Percentiles rank a stretch among this genome's conserved stretches.
phyloP scores from a whole-genome alignment of 2,797 vertebrate species.

The Dendrocincla tyrannina region DNA sequence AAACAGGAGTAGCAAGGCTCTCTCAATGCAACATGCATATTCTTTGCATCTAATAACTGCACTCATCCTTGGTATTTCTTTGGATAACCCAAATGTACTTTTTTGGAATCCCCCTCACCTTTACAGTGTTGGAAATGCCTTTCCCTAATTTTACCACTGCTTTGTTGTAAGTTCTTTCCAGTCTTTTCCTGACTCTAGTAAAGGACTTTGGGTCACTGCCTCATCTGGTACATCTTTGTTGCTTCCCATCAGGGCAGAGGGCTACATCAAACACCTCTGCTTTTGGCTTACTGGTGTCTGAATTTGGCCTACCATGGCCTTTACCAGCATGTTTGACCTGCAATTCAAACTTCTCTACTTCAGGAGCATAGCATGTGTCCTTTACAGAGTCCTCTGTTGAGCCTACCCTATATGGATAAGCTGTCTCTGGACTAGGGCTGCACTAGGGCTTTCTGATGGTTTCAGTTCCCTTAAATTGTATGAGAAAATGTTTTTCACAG shows the following conservation, averaged over 20 bases:
- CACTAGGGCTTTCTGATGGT: background rate
- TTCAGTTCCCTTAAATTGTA: background rate
- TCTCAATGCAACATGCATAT: background rate
- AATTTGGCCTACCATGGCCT: background rate
- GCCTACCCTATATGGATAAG: background rate
- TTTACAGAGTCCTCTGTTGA: background rate
- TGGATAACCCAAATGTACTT: background rate
- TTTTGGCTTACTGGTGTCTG: background rate
- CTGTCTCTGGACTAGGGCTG: background rate
- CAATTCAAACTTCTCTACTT: background rate
- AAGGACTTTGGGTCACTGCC: background rate
- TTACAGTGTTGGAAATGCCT: background rate
- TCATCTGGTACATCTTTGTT: background rate
- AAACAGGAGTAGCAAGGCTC: background rate
- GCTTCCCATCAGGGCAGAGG: background rate
- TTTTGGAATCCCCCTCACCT: background rate
- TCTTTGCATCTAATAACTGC: background rate
- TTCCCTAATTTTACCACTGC: background rate
- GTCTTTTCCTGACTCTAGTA: background rate
- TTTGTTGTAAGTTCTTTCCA: background rate
- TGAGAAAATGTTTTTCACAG: background rate
- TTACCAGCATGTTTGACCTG: background rate
- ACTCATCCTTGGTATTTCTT: background rate
- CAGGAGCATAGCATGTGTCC: background rate
- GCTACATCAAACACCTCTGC: background rate